These are phyloP conservation scores for Electrona antarctica DNA, from an alignment of 2,113 vertebrate species.

Conservation along the genomic window DNA sequence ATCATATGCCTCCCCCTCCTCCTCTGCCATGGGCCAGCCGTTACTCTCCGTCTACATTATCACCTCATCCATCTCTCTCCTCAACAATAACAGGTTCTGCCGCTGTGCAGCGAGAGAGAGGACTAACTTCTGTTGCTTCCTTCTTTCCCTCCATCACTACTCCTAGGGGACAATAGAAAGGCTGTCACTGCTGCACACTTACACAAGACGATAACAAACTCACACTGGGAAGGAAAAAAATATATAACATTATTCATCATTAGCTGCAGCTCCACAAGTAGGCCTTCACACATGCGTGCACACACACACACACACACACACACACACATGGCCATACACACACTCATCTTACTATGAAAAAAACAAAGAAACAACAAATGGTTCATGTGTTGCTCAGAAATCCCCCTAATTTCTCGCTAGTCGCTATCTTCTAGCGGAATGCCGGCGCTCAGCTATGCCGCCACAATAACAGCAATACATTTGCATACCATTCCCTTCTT, in stretches of 20 bases:
- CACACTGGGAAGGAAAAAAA: not conserved
- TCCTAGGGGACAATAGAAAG: constrained; percentile 47
- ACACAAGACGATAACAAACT: constrained; percentile 17
- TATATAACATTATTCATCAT: not conserved
- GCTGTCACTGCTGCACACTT: constrained; percentile 29
- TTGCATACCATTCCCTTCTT: constrained; percentile 36
- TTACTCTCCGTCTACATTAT: constrained; percentile 48
- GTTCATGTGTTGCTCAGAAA: constrained; percentile 28
- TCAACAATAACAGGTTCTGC: constrained; percentile 68
- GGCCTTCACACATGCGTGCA: too few species aligned
- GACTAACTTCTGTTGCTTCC: constrained; percentile 61
- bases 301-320: not conserved
- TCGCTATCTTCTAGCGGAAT: too few species aligned
- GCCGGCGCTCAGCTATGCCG: not conserved
- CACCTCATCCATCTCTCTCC: constrained; percentile 58
- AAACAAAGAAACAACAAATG: not conserved
- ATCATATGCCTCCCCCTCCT: constrained; percentile 22
- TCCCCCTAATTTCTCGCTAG: constrained; percentile 4
- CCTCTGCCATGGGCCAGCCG: constrained; percentile 13
- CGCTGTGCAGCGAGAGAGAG: constrained; percentile 65
- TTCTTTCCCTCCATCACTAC: constrained; percentile 29
- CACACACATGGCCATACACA: not conserved
- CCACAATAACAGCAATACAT: constrained; percentile 38
- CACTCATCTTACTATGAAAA: not conserved
- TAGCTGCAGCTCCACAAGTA: not conserved